phyloP scores from a whole-genome alignment of 2,113 vertebrate genomes.

The Rhinoderma darwinii region DNA sequence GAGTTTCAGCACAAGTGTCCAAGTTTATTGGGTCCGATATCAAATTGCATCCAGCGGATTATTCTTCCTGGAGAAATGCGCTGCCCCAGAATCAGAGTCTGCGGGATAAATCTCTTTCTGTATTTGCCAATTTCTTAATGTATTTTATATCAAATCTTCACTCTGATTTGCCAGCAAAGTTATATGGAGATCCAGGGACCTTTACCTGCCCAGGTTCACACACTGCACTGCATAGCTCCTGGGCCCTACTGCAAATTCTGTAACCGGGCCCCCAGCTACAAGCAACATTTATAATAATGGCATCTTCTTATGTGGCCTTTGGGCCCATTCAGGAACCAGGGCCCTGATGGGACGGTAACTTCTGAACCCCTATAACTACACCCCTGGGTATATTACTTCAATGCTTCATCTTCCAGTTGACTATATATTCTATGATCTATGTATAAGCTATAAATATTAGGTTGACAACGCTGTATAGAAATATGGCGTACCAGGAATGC shows the following conservation, averaged over 20 bases:
- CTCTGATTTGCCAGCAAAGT: not conserved
- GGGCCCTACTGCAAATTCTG: too few relatives aligned
- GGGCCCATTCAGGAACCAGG: not conserved
- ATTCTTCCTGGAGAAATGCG: not conserved
- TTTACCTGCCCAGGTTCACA: not conserved
- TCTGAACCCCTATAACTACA: too few relatives aligned
- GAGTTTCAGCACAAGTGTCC: not conserved
- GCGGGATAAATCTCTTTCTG: not conserved
- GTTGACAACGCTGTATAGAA: not conserved
- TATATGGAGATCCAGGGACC: not conserved
- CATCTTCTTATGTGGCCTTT: not conserved
- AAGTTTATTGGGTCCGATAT: not conserved
- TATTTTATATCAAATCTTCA: not conserved
- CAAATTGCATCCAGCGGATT: constrained; percentile 20
- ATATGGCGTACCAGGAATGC: not conserved
- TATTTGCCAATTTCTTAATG: not conserved
- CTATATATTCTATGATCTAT: too few relatives aligned
- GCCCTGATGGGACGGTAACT: too few relatives aligned
- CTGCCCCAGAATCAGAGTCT: not conserved
- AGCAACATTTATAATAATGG: not conserved
- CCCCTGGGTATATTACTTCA: too few relatives aligned
- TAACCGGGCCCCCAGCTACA: not conserved
- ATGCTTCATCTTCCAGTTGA: too few relatives aligned
- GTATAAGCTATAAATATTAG: not conserved
- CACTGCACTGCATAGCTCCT: not conserved